Base-by-base conservation (phyloP, 2,888 invertebrate genomes). In the Nemurella pictetii region DNA sequence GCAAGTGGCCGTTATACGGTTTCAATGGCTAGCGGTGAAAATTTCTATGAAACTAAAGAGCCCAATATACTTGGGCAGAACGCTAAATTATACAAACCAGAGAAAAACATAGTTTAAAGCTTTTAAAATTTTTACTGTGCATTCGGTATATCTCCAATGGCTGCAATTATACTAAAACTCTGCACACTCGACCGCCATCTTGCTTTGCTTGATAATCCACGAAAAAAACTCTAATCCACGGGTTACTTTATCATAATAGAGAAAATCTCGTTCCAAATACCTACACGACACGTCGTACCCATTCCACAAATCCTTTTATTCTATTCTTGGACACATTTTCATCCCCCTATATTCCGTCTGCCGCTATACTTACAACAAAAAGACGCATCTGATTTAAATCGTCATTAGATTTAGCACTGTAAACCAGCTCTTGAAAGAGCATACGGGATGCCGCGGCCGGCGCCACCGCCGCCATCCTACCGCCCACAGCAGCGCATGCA, bases 401-500 rank as follows among this genome's bases (percentile, higher is more conserved):
- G 81, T 81, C 81, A 81, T 81, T 81, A 81, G 36, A 81, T 81
- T 36, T 36, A 35, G 81, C 30, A 55, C 25, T 81, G 30, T 27
- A 81, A 81, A 81, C 36, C 81, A 30, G 29, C 32, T 30, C 35
- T 36, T 36, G 7, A 7, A n/a, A 26, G 75, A 28, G 9, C 29
- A 75, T 55, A 55, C 1, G 55, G 55, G 15, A 20, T 55, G 55
- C 55, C 12, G 12, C 5, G 5, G 12, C 35, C 35, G 12, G 35
- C 55, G 55, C 55, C 55, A 12, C 55, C 55, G 20, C 55, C 12
- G 55, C 55, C 55, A 20, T 2, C 55, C 20, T 20, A 5, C 9
- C 9, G 32, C 32, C 32, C 55, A 3, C 1, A 2, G 12, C 55
- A 55, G 55, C 9, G 55, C 9, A 55, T n/a, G n/a, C n/a, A n/a